phyloP scores from a whole-genome alignment of 1,140 invertebrate species.

The Cydia fagiglandana region DNA sequence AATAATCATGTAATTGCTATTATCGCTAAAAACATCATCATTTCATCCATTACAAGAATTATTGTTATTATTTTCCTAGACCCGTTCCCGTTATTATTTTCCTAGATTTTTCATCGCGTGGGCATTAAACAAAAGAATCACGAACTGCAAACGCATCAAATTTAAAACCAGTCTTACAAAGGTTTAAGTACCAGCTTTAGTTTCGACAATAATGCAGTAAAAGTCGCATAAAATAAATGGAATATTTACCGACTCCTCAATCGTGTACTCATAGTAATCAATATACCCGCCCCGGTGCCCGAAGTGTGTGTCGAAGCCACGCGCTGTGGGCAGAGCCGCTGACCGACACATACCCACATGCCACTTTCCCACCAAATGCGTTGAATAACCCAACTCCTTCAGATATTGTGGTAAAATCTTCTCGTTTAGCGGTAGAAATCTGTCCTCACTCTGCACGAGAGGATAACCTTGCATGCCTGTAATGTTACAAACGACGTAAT shows the following conservation, averaged over 20 bases:
- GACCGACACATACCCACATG: slow-evolving; percentile 87
- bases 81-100: no score
- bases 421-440: slow-evolving; percentile 74
- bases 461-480: slow-evolving; percentile 72
- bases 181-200: neutral
- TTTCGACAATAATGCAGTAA: no score
- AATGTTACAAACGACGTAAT: slow-evolving; percentile 24
- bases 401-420: slow-evolving; percentile 89
- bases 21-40: no score
- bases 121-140: no score
- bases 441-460: slow-evolving; percentile 62
- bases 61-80: no score
- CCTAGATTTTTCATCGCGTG: no score
- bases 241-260: slow-evolving; percentile 79
- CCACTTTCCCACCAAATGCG: slow-evolving; percentile 95
- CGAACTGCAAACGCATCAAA: no score
- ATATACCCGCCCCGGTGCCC: slow-evolving; percentile 91
- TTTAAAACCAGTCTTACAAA: neutral
- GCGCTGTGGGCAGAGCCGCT: slow-evolving; percentile 87
- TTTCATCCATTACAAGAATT: no score
- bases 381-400: slow-evolving; percentile 87
- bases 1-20: no score
- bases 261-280: slow-evolving; percentile 89
- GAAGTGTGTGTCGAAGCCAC: slow-evolving; percentile 92
- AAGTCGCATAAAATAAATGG: neutral